Evolutionary conservation across 92 coral and sea anemone genomes (phyloP).

Genomic region (Desmophyllum pertusum): DNA sequence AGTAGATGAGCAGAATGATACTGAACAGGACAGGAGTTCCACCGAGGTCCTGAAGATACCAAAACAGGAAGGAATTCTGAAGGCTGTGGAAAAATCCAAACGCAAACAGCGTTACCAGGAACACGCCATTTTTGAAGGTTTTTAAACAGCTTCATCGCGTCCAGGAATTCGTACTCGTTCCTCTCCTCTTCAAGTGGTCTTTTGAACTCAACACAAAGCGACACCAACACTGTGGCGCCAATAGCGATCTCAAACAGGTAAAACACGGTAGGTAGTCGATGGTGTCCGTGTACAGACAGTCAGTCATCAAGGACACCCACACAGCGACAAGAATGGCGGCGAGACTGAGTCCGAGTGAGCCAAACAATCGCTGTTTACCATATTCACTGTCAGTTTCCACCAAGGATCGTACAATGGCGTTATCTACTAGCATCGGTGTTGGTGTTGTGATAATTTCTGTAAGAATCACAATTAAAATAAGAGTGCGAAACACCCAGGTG

Average conservation of each 20-base stretch:
- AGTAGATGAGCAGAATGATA: conserved; percentile 67
- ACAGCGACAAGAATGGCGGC: conserved; percentile 79
- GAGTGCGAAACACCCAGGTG: conserved; percentile 77
- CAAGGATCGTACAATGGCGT: conserved; percentile 76
- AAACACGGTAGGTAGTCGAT: conserved; percentile 78
- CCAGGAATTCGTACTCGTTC: conserved; percentile 48
- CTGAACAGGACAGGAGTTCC: conserved; percentile 83
- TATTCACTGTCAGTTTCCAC: conserved; percentile 79
- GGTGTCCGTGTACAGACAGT: conserved; percentile 80
- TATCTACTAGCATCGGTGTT: conserved; percentile 90
- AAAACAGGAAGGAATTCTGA: conserved; percentile 78
- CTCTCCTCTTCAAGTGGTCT: conserved; percentile 35
- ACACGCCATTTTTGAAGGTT: conserved; percentile 73
- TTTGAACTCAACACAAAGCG: conserved; percentile 74
- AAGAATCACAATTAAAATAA: conserved; percentile 71
- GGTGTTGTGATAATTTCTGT: conserved; percentile 90
- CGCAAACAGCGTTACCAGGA: conserved; percentile 70
- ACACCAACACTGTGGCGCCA: conserved; percentile 74
- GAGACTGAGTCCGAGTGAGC: conserved; percentile 75
- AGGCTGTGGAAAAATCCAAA: conserved; percentile 80
- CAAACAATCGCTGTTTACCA: conserved; percentile 82
- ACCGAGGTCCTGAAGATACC: conserved; percentile 89
- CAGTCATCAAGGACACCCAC: conserved; percentile 62
- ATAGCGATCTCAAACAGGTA: conserved; percentile 80
- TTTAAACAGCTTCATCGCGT: conserved; percentile 70